Evolutionary conservation across 2,888 invertebrate species (phyloP), one percentile per base, ranked within the genome.

Genomic region (Dasypogon diadema): DNA sequence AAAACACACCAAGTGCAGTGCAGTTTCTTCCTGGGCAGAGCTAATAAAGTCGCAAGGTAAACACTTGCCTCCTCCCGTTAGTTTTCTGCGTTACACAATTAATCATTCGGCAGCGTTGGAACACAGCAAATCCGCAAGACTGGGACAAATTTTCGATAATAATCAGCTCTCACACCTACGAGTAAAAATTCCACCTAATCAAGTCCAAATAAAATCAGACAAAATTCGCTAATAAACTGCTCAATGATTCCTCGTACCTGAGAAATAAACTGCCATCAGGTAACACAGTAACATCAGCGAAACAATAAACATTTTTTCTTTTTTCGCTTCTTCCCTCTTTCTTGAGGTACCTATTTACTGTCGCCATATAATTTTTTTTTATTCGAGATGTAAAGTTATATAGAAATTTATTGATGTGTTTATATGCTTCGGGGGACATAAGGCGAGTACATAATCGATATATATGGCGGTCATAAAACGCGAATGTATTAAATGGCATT

Each of bases 391-490:
- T 54, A 70, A 70, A 37, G 70, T 54, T 70, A 70, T 70, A 70
- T 70, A 70, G 54, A 70, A 70, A 54, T 70, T 70, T 70, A 70
- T 70, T 70, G 70, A 70, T 70, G 70, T 54, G 70, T 70, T 70
- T 70, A 70, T 73, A 56, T 73, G 14, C 26, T 56, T 10, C 24
- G 22, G 24, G 37, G 10, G 26, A 58, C 14, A 56, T 73, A 56
- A 34, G 54, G 26, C 30, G 18, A 70, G 70, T 54, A 70, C 70
- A 74, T 58, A 74, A 74, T 74, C 74, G 74, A 74, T 74, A 74
- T 74, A 74, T 46, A 74, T 74, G 74, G 42, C 74, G 74, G 60
- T 74, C 58, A 58, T 74, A 74, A 74, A 58, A 46, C 18, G 58
- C n/a, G 16, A 12, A 12, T 70, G 70, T 70, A 70, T 70, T 54